These are phyloP conservation scores for Chelonus formosanus DNA, from an alignment of 2,888 invertebrate species.

Conservation along the genomic window DNA sequence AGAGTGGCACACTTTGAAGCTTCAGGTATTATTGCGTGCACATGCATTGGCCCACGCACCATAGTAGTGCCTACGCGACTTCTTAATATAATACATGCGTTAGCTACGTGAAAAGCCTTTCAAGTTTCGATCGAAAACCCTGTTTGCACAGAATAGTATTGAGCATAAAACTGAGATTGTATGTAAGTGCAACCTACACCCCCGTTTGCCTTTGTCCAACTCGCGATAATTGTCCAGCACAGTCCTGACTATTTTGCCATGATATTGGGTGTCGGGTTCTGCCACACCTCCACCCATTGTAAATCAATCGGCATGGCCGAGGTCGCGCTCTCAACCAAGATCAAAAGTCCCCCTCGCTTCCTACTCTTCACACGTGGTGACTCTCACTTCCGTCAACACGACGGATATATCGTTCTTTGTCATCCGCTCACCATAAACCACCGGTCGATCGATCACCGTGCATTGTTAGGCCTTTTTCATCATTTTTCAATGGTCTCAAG, in stretches of 20 bases:
- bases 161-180: conserved; percentile 15
- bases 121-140: conserved; percentile 13
- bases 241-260: conserved; percentile 39
- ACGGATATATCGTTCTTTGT: conserved; percentile 15
- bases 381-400: conserved; percentile 17
- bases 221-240: conserved; percentile 52
- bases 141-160: background rate
- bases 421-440: conserved; percentile 7
- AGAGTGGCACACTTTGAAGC: background rate
- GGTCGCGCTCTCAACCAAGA: conserved; percentile 19
- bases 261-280: conserved; percentile 55
- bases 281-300: conserved; percentile 55
- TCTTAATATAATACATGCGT: conserved; percentile 9
- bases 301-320: conserved; percentile 50
- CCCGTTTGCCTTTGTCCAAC: conserved; percentile 53
- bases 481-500: conserved; percentile 7
- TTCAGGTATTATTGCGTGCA: conserved; percentile 36
- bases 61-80: conserved; percentile 4
- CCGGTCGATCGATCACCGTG: conserved; percentile 7
- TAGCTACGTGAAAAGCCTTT: too few relatives aligned
- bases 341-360: conserved; percentile 23
- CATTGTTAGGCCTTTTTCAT: background rate
- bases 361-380: conserved; percentile 8
- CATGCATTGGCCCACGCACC: conserved; percentile 56
- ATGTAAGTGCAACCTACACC: conserved; percentile 44